A percentile compares a stretch with the other conserved stretches of the same genome.
These are phyloP conservation scores for Synanthedon formicaeformis DNA, from an alignment of 2,888 invertebrate species.

Conservation along the genomic window DNA sequence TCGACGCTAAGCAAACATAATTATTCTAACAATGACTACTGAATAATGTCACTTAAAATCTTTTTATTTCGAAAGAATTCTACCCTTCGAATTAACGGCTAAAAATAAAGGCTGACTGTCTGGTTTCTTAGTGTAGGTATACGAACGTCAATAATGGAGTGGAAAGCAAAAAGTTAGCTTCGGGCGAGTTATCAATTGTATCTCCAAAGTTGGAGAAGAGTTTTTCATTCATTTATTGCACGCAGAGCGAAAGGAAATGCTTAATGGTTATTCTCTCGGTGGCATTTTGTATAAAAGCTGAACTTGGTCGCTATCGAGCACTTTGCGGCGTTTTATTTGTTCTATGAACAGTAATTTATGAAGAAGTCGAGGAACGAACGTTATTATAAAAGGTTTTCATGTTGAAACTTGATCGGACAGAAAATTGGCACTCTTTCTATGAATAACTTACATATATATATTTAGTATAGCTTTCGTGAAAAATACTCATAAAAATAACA, in stretches of 20 bases:
- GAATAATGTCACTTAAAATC: neutral
- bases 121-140: neutral
- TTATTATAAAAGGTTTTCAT: neutral
- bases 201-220: slow-evolving; percentile 41
- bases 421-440: neutral
- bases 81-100: neutral
- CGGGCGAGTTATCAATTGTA: slow-evolving; percentile 59
- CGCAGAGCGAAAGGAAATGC: slow-evolving; percentile 45
- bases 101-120: neutral
- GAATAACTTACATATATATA: too few relatives aligned
- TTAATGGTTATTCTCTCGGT: slow-evolving; percentile 52
- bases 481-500: too few relatives aligned
- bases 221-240: slow-evolving; percentile 60
- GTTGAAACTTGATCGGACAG: neutral
- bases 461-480: too few relatives aligned
- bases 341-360: slow-evolving; percentile 30
- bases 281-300: slow-evolving; percentile 42
- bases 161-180: slow-evolving; percentile 52
- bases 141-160: slow-evolving; percentile 45
- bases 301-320: slow-evolving; percentile 38
- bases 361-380: neutral
- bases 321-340: slow-evolving; percentile 36
- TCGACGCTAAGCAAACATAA: too few relatives aligned
- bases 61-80: neutral
- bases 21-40: too few relatives aligned